Evolutionary conservation across 2,113 vertebrate genomes (phyloP).

Genomic region (Mormyrus iriodes): DNA sequence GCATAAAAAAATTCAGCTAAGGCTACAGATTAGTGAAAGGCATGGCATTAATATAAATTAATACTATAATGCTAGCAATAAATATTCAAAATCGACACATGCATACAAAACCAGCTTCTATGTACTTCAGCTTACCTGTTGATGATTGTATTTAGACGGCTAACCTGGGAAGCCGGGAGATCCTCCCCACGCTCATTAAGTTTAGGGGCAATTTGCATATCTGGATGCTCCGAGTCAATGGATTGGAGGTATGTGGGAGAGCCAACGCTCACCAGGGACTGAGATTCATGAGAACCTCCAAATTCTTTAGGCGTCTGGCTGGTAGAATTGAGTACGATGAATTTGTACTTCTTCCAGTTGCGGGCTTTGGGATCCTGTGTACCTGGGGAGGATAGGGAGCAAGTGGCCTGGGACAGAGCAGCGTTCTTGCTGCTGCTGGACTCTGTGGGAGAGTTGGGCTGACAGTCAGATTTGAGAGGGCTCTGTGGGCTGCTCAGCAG

Average conservation of each 20-base stretch:
- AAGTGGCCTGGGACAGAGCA: slow-evolving; percentile 67
- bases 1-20: neutral
- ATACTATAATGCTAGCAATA: neutral
- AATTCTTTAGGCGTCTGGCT: slow-evolving; percentile 81
- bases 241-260: slow-evolving; percentile 71
- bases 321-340: slow-evolving; percentile 83
- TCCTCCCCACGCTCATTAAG: slow-evolving; percentile 72
- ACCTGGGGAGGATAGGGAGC: slow-evolving; percentile 67
- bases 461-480: slow-evolving; percentile 96
- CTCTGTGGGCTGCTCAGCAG: slow-evolving; percentile 89
- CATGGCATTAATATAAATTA: neutral
- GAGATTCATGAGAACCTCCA: slow-evolving; percentile 59
- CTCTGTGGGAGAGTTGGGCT: slow-evolving; percentile 93
- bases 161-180: slow-evolving; percentile 76
- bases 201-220: slow-evolving; percentile 69
- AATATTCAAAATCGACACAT: neutral
- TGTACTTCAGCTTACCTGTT: slow-evolving; percentile 69
- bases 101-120: neutral
- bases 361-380: slow-evolving; percentile 88
- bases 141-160: slow-evolving; percentile 87
- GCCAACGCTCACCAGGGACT: slow-evolving; percentile 52
- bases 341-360: slow-evolving; percentile 99
- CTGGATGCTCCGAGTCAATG: slow-evolving; percentile 74
- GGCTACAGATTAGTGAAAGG: neutral
- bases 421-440: slow-evolving; percentile 98